Evolutionary conservation across 2,113 vertebrate species (phyloP), one percentile per base, ranked within the genome.

Genomic region (Rhinopomastus cyanomelas): DNA sequence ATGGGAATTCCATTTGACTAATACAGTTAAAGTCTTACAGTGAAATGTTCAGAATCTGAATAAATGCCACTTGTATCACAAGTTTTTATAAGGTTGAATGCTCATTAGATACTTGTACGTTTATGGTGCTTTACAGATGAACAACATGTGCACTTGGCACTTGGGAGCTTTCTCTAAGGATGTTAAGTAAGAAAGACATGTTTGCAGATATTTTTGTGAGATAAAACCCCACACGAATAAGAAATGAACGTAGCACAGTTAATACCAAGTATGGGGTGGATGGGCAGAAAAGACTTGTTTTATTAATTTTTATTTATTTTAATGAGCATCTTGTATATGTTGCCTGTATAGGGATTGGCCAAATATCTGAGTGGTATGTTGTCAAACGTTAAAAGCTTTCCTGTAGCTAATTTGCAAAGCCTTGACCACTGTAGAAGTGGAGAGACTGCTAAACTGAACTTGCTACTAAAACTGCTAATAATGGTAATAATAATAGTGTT

Each of bases 331-430:
- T 80, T 92, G 29, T 93, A 42, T 86, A 36, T 88, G 10, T 80
- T 91, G 85, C 60, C 85, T 91, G 60, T 92, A 57, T 81, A 57
- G 34, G 66, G 37, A 94, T 44, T 89, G 91, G 52, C 82, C 89
- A 87, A 48, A 71, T 85, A 80, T 27, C 60, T 89, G 82, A 92
- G 79, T 89, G 94, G 94, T 96, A 87, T 1, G 36, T 96, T 90
- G 65, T 64, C 29, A 76, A 87, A 93, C 39, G 65, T 86, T 94
- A 55, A 62, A 74, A 88, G 65, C 46, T 67, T 65, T 64, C 71
- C 34, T 81, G 49, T 90, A 84, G 77, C 65, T 90, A 78, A 87
- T 80, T 71, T 85, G 62, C 82, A 89, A 92, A 90, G 42, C 59
- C 37, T 73, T 87, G 64, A 52, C 42, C 67, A 37, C 30, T 85